Base-by-base conservation (phyloP, 2,888 invertebrate species). In the Acanthacorydalis orientalis region DNA sequence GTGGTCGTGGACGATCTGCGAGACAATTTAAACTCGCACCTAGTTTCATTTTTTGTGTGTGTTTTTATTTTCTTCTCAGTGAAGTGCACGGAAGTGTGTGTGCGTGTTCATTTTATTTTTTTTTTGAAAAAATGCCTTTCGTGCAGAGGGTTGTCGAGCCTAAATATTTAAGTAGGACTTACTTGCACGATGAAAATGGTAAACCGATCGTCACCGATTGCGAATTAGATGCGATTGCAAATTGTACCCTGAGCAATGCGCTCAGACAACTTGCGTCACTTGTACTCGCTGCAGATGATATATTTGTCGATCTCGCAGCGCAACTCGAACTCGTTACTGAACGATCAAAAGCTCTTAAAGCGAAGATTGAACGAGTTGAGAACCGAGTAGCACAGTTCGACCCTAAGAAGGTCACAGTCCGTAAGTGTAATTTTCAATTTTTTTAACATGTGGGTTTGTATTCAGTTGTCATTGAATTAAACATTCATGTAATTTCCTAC, bases 351-450 rank as follows among this genome's bases (percentile, higher is more conserved):
- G 67, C 68, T 44, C 77, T 89, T 49, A 80, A 81, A 62, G 67
- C 68, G 49, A 80, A 81, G 63, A 75, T 91, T 57, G 73, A 73
- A 56, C 70, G 68, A 56, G 76, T 90, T 57, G 81, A 82, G 61
- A 77, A 76, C 56, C 74, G 76, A 58, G 81, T 88, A 58, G 74
- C 73, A 58, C 70, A 72, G 53, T 82, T 78, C 68, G 87, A 91
- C 68, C 89, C 91, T 51, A 89, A 87, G 74, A 82, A 81, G 68
- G 85, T 90, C 64, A 79, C 88, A 81, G 89, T 91, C 74, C 90
- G 91, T 91, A 74, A 91, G 91, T 91, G 72, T 47, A 23, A n/a
- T 23, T 23, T 23, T 23, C 23, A 6, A 23, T 23, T 52, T 47
- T 23, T 23, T 23, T 2, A 23, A 23, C 23, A 23, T 23, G 2